These are phyloP conservation scores for Muscidifurax raptorellus DNA, from an alignment of 1,140 invertebrate species.

Conservation along the genomic window DNA sequence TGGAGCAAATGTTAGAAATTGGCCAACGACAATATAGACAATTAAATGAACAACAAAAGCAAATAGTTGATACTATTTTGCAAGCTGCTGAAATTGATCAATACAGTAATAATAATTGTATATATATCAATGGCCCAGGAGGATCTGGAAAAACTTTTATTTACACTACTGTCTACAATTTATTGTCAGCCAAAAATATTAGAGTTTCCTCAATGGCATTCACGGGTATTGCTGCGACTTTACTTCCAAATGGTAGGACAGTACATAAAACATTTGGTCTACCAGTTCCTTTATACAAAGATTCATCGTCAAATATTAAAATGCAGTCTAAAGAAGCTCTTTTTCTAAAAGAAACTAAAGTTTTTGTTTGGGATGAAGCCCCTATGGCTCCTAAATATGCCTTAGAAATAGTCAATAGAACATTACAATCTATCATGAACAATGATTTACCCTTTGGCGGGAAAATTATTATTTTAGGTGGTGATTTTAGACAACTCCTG, in stretches of 20 bases:
- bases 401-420: constrained; percentile 54
- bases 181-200: too few relatives aligned
- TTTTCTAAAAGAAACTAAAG: constrained; percentile 39
- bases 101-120: not conserved
- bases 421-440: too few relatives aligned
- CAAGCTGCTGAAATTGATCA: not conserved
- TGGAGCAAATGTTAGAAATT: not conserved
- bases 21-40: constrained; percentile 33
- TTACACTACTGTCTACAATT: too few relatives aligned
- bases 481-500: too few relatives aligned
- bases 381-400: constrained; percentile 55
- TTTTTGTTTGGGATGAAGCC: constrained; percentile 61
- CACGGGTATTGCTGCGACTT: not conserved
- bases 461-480: too few relatives aligned
- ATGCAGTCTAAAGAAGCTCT: constrained; percentile 56
- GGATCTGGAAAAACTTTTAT: constrained; percentile 52
- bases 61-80: constrained; percentile 37
- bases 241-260: constrained; percentile 54
- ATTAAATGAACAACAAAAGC: constrained; percentile 44
- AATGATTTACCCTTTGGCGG: too few relatives aligned
- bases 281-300: constrained; percentile 45
- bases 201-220: constrained; percentile 45
- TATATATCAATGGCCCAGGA: constrained; percentile 44
- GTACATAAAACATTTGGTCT: constrained; percentile 55
- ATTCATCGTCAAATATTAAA: constrained; percentile 55